Evolutionary conservation across 2,888 invertebrate species (phyloP), one percentile per base, ranked within the genome.

Genomic region (Cetonia aurata): DNA sequence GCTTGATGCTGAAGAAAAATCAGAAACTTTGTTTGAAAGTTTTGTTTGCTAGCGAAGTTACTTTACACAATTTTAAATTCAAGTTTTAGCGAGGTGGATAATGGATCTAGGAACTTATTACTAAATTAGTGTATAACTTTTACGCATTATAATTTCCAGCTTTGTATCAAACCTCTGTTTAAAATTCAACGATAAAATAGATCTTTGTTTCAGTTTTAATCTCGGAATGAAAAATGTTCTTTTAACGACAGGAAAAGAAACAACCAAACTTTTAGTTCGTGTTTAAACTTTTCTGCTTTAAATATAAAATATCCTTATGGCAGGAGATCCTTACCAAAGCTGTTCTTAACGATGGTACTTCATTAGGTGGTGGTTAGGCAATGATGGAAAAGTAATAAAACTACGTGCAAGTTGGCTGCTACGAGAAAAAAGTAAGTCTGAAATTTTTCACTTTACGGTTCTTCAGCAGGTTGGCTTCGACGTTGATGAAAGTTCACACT

Each of bases 251-350:
- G 6, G 9, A 56, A 33, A n/a, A 13, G 15, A 33, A 13, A 42
- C 19, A 57, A 57, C 17, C 8, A 19, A 10, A 53, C n/a, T 25
- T 12, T n/a, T 19, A 17, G 42, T 15, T 42, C 42, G 41, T 42
- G 17, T 57, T 57, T 42, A 57, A 41, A 42, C 57, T 57, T 57
- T 57, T 42, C 42, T 17, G 19, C 41, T 57, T 57, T 57, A 42
- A 42, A 17, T 12, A 19, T 57, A 42, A 57, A 55, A 42, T n/a
- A 44, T 19, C 57, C 12, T 57, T 57, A 19, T 17, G 57, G 17
- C 9, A 19, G 41, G 41, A 57, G 42, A 57, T 42, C 17, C 42
- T 57, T 25, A 19, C n/a, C 17, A 42, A 57, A 57, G 42, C 33
- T 42, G 19, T 42, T 41, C 44, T n/a, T 42, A 12, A 41, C 3